These are phyloP conservation scores for Bombus fervidus DNA, from an alignment of 1,140 invertebrate genomes.

Conservation along the genomic window DNA sequence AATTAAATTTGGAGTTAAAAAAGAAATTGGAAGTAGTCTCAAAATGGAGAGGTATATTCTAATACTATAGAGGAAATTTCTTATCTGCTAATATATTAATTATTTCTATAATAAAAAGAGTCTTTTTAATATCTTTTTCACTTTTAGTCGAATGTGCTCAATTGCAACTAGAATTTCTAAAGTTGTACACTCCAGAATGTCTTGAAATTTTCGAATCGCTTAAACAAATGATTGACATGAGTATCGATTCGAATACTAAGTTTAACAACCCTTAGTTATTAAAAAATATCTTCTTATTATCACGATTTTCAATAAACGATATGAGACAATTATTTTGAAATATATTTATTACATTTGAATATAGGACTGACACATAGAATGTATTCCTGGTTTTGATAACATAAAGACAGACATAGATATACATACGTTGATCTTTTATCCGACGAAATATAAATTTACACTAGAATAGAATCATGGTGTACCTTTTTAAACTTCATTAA, in stretches of 20 bases:
- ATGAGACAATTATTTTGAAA: constrained; percentile 59
- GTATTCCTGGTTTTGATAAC: constrained; percentile 50
- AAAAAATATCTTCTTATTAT: background rate
- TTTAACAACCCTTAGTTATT: background rate
- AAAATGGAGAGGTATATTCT: constrained; percentile 36
- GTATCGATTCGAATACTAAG: background rate
- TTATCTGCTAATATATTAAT: too few species aligned
- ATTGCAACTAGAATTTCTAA: constrained; percentile 51
- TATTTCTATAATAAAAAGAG: background rate
- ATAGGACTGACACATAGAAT: constrained; percentile 63
- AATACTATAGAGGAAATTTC: too few species aligned
- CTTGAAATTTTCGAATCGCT: constrained; percentile 52
- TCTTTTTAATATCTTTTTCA: too few species aligned
- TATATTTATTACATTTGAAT: constrained; percentile 69
- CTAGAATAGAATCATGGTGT: constrained; percentile 28
- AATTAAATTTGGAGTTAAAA: constrained; percentile 43
- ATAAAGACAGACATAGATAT: constrained; percentile 58
- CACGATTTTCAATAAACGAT: background rate
- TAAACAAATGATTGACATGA: background rate
- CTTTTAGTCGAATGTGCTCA: constrained; percentile 48
- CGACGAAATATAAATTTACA: constrained; percentile 45
- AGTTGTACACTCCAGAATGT: constrained; percentile 41
- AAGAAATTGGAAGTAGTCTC: constrained; percentile 47
- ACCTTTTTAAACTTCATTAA: background rate
- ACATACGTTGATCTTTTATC: constrained; percentile 31